A percentile compares a stretch with the other conserved stretches of the same genome.
Conservation (phyloP, 2,113 vertebrate genomes). For the Galeopterus variegatus region DNA sequence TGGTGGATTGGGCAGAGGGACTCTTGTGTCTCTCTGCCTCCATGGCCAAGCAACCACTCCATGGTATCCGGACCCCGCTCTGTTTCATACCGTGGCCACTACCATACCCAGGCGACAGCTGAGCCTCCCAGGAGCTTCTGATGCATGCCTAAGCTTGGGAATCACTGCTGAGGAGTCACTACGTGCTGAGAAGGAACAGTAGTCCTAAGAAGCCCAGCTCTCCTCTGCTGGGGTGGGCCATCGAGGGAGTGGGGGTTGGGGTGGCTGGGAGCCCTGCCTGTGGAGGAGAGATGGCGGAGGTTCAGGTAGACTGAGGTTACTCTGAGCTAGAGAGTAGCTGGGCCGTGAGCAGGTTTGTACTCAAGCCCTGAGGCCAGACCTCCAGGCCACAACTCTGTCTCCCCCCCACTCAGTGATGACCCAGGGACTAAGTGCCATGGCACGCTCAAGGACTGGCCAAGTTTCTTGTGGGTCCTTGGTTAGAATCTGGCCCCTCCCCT, state of each 20-base stretch:
- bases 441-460: too few species aligned
- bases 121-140: neutral
- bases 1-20: too few species aligned
- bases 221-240: neutral
- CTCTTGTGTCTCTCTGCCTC: neutral
- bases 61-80: neutral
- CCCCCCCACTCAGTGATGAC: rapidly evolving
- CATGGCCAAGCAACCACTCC: neutral
- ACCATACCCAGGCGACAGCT: neutral
- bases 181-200: neutral
- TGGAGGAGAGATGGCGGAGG: neutral
- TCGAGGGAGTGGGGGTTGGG: neutral
- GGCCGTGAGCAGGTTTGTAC: neutral
- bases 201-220: neutral
- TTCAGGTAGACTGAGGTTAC: neutral
- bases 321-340: neutral
- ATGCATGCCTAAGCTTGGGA: neutral
- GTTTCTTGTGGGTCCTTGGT: neutral
- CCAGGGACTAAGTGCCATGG: neutral
- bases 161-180: neutral
- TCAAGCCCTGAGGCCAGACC: neutral
- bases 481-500: neutral
- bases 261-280: neutral
- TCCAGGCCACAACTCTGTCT: neutral
- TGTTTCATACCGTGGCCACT: neutral